Base-by-base conservation (phyloP, 2,888 invertebrate genomes). In the Lobophora halterata region DNA sequence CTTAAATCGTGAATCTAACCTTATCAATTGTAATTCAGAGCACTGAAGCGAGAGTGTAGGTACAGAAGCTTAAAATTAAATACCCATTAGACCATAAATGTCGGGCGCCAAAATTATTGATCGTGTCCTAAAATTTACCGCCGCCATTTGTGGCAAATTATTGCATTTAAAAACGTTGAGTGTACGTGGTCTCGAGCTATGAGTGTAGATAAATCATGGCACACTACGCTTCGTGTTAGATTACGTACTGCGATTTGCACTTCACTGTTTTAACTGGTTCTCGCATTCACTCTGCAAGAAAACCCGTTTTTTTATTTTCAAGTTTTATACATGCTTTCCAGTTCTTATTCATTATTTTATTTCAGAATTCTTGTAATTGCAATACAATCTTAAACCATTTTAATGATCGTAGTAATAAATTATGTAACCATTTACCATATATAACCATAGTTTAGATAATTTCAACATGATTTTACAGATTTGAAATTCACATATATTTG, bases 71-170 rank as follows among this genome's bases (percentile, higher is more conserved):
- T 18, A 19, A 27, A 35, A 16, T 31, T 27, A 31, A 39, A 35
- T 18, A 10, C 6, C 11, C 25, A 23, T 31, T 23, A 31, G 35
- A 17, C 31, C 27, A 27, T 35, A 31, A 31, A 13, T 31, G 31
- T 37, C 32, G 18, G 6, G 20, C 23, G 35, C 38, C 19, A 29
- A 29, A 35, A 38, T 13, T 35, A 37, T 27, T 36, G 33, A 33
- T 44, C 26, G 27, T 28, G 41, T 34, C 33, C 39, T 44, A 25
- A 36, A 46, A 46, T 46, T 29, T 49, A 46, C 33, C 19, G 41
- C 40, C 6, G 33, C 35, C 24, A 34, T 42, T 39, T 11, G 16
- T 19, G 18, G 28, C 20, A 39, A 49, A 41, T 46, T 38, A 49
- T 46, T 49, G 20, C 44, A 46, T 35, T 44, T 33, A 36, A 43